phyloP scores from a whole-genome alignment of 2,888 invertebrate species.

The Corbicula japonica region DNA sequence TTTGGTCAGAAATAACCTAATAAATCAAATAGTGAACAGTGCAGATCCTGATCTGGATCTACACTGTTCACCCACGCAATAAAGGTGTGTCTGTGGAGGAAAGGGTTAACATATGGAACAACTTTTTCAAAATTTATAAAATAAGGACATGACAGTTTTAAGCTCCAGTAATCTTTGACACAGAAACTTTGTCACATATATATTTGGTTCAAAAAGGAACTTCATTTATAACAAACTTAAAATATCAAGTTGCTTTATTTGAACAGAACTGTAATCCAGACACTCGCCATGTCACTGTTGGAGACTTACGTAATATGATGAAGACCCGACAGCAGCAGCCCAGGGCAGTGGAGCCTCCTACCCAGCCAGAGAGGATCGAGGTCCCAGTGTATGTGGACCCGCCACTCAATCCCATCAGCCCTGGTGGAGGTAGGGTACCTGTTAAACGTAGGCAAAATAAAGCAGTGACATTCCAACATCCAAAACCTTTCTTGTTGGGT shows the following conservation, averaged over 20 bases:
- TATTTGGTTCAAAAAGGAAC: too few relatives aligned
- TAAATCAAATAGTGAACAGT: too few relatives aligned
- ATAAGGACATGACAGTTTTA: too few relatives aligned
- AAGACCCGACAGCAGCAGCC: slow-evolving; percentile 48
- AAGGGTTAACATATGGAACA: too few relatives aligned
- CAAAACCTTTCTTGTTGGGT: slow-evolving; percentile 18
- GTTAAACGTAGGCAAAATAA: slow-evolving; percentile 18
- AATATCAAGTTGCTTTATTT: neutral
- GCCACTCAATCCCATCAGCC: slow-evolving; percentile 79
- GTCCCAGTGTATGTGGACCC: slow-evolving; percentile 79
- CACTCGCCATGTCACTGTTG: slow-evolving; percentile 79
- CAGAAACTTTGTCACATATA: too few relatives aligned
- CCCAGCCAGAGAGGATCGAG: slow-evolving; percentile 75
- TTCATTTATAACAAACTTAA: too few relatives aligned
- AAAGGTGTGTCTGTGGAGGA: too few relatives aligned
- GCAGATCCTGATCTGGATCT: too few relatives aligned
- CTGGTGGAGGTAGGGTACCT: slow-evolving; percentile 81
- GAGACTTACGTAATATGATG: slow-evolving; percentile 83
- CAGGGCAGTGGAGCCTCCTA: slow-evolving; percentile 66
- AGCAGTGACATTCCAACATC: slow-evolving; percentile 24
- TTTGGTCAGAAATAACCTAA: too few relatives aligned
- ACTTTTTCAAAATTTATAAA: too few relatives aligned
- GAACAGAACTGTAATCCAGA: slow-evolving; percentile 73
- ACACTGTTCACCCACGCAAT: too few relatives aligned
- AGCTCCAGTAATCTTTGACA: too few relatives aligned